Evolutionary conservation across 1,140 invertebrate genomes (phyloP).

Genomic region (Drosophila auraria): DNA sequence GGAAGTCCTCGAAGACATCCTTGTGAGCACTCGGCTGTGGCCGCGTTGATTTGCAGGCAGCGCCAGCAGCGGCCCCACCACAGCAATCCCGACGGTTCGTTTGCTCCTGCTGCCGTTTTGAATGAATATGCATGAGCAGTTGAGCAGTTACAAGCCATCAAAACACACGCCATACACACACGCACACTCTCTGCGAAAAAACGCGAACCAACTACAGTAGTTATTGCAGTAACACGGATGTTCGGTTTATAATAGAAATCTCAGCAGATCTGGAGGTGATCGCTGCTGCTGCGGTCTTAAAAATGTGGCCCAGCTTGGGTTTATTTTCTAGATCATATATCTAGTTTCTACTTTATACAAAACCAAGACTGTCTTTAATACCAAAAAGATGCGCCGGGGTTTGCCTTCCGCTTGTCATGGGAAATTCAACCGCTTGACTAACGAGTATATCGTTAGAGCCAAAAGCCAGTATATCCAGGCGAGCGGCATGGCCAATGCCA

Average conservation of each 20-base stretch:
- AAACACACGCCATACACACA: constrained; percentile 69
- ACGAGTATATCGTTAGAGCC: constrained; percentile 78
- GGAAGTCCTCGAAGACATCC: constrained; percentile 45
- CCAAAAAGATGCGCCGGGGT: constrained; percentile 51
- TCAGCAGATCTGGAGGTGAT: no score
- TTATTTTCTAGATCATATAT: background rate
- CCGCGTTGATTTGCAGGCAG: constrained; percentile 64
- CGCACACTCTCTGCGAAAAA: constrained; percentile 4
- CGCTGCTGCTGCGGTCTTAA: background rate
- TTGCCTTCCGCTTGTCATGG: constrained; percentile 54
- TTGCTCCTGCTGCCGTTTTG: constrained; percentile 66
- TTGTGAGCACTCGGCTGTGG: constrained; percentile 52
- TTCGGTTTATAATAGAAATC: background rate
- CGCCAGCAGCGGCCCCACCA: constrained; percentile 18
- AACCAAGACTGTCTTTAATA: constrained; percentile 53
- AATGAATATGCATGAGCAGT: constrained; percentile 81
- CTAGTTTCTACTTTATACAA: background rate
- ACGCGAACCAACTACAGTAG: constrained; percentile 6
- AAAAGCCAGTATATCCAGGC: constrained; percentile 38
- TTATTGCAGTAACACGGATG: background rate
- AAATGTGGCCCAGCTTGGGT: background rate
- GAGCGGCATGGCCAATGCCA: constrained; percentile 57
- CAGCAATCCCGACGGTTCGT: constrained; percentile 64
- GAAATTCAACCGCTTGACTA: constrained; percentile 78
- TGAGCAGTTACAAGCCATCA: constrained; percentile 80